These are phyloP conservation scores for Cirrhinus molitorella DNA, from an alignment of 2,797 vertebrate genomes.

Conservation along the genomic window DNA sequence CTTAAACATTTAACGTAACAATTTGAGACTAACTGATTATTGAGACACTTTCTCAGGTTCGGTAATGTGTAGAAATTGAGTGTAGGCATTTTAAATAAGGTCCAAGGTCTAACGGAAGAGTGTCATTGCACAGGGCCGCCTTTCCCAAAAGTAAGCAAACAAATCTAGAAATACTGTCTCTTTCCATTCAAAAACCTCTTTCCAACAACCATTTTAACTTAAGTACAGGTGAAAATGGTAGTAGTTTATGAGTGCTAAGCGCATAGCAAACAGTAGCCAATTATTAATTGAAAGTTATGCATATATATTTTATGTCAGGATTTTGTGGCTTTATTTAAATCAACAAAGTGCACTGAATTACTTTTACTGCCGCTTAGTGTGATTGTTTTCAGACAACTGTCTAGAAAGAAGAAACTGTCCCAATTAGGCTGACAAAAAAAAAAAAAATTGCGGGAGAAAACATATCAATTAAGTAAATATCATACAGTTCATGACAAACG, in stretches of 20 bases:
- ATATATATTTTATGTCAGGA: not conserved
- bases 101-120: not conserved
- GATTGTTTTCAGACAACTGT: not conserved
- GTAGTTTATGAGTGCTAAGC: not conserved
- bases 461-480: not conserved
- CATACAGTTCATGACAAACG: not conserved
- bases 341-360: not conserved
- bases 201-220: not conserved
- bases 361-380: not conserved
- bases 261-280: not conserved
- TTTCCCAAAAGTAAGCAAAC: not conserved
- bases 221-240: no score
- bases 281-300: not conserved
- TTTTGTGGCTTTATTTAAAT: not conserved
- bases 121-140: not conserved
- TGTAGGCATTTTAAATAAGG: not conserved
- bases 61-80: no score
- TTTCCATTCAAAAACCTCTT: not conserved
- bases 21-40: not conserved
- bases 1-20: not conserved
- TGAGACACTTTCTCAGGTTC: not conserved
- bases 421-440: not conserved
- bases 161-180: not conserved
- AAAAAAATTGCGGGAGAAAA: not conserved
- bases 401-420: not conserved